Percentiles rank a stretch among this genome's conserved stretches.
Conservation (phyloP, 2,888 invertebrate genomes). For the Patella ulyssiponensis region DNA sequence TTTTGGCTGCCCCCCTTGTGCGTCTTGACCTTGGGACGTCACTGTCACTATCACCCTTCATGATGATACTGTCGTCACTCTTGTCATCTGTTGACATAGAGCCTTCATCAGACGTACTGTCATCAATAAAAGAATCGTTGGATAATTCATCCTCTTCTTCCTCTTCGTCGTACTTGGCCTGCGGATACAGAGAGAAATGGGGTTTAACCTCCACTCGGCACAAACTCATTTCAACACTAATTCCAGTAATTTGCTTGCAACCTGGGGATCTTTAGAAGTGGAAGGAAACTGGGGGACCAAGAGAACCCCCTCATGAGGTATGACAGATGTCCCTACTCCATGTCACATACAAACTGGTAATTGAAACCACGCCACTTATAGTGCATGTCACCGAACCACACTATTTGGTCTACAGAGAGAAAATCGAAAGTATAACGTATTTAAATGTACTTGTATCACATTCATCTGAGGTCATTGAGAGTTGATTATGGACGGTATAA, state of each 20-base stretch:
- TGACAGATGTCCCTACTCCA: too few relatives aligned
- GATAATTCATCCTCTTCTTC: slow-evolving; percentile 34
- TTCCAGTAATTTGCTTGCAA: too few relatives aligned
- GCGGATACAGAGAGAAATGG: neutral
- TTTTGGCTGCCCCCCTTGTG: slow-evolving; percentile 36
- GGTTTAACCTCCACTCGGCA: too few relatives aligned
- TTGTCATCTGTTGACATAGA: slow-evolving; percentile 38
- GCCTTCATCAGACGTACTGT: slow-evolving; percentile 46
- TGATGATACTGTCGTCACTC: slow-evolving; percentile 31
- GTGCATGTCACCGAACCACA: neutral
- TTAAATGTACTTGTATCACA: too few relatives aligned
- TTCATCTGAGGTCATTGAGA: too few relatives aligned
- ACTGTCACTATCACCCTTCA: slow-evolving; percentile 30
- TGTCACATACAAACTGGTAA: too few relatives aligned
- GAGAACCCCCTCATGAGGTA: neutral
- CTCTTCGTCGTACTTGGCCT: slow-evolving; percentile 36
- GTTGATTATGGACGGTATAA: too few relatives aligned
- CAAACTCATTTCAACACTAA: too few relatives aligned
- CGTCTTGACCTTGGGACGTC: slow-evolving; percentile 34
- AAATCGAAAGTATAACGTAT: neutral
- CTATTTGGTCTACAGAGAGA: neutral
- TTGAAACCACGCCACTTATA: too few relatives aligned
- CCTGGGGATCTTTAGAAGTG: neutral
- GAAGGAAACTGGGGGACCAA: neutral
- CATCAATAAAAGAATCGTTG: slow-evolving; percentile 64